Evolutionary conservation across 2,113 vertebrate species (phyloP), one percentile per base, ranked within the genome.

Genomic region (Ancistrus triradiatus): DNA sequence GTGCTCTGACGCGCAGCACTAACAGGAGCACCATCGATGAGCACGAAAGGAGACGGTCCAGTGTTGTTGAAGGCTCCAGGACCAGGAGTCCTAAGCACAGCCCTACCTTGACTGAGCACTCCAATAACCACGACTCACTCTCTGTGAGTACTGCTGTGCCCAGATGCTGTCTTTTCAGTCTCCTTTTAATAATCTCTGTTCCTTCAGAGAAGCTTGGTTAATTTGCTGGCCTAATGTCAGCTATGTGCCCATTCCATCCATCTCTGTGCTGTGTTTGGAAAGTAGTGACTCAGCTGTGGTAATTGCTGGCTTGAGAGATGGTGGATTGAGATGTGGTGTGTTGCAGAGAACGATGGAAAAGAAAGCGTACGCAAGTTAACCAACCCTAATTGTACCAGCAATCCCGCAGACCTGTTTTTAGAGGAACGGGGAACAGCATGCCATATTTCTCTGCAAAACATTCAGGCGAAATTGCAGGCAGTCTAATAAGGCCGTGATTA

Each of bases 31-130:
- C 72, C 51, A 64, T 66, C 38, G 86, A 87, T 73, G 90, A 90
- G 44, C 71, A 71, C 22, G 84, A 86, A 11, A 44, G 68, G 72
- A 86, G 77, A 61, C 68, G 81, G n/a, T 78, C 9, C 6, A 81
- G 47, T 9, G 73, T 77, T 48, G 86, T 68, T 46, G 80, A 88
- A 56, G 86, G 81, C 50, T 86, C 62, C 63, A 91, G 91, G 77
- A 74, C 82, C 42, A 92, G 90, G 77, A 90, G 87, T 44, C 85
- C 87, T 59, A 94, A 90, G 81, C 85, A 87, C 60, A 90, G 76
- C 76, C 87, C 86, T 14, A 90, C 84, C 17, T 84, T 90, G 35
- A 84, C 81, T 8, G 88, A 87, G 67, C 83, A 88, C 60, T 83
- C 68, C 59, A 87, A 89, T 69, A 92, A 90, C 81, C 88, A 89